Conservation (phyloP, 2,888 invertebrate species). For the Ormyrus nitidulus region DNA sequence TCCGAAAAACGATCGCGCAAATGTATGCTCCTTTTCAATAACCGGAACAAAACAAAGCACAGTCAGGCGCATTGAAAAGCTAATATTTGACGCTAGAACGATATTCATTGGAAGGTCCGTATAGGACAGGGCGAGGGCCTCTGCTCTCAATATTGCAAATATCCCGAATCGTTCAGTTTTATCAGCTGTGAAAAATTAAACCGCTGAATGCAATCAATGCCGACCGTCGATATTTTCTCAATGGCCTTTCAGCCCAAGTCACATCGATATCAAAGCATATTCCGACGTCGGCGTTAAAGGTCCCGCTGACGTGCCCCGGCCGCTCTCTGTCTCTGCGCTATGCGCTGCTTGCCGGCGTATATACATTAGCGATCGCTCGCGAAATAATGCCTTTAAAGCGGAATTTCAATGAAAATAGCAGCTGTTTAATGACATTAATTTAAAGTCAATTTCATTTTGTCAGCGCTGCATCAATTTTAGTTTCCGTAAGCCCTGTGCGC, state of each 20-base stretch:
- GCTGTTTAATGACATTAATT: constrained; percentile 38
- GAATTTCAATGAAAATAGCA: constrained; percentile 36
- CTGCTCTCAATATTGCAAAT: not conserved
- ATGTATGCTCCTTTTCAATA: constrained; percentile 23
- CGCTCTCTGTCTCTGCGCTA: too few relatives aligned
- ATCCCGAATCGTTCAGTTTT: constrained; percentile 29
- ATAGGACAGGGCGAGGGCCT: not conserved
- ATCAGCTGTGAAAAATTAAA: constrained; percentile 49
- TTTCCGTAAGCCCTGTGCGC: not conserved
- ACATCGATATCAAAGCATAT: constrained; percentile 34
- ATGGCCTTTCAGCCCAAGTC: constrained; percentile 27
- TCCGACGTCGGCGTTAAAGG: constrained; percentile 16
- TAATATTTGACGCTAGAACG: constrained; percentile 39
- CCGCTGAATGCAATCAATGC: constrained; percentile 45
- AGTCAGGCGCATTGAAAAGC: constrained; percentile 26
- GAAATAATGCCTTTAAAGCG: constrained; percentile 29
- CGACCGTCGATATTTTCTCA: constrained; percentile 25
- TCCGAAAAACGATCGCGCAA: not conserved
- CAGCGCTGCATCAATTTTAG: constrained; percentile 16
- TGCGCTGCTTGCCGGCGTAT: too few relatives aligned
- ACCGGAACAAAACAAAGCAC: constrained; percentile 33
- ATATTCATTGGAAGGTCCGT: constrained; percentile 22
- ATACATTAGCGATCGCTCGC: not conserved
- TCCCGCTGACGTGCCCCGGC: not conserved
- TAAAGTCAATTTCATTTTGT: constrained; percentile 35